A percentile compares a stretch with the other conserved stretches of the same genome.
These are phyloP conservation scores for Cephalotes varians DNA, from an alignment of 2,888 invertebrate species.

Conservation along the genomic window DNA sequence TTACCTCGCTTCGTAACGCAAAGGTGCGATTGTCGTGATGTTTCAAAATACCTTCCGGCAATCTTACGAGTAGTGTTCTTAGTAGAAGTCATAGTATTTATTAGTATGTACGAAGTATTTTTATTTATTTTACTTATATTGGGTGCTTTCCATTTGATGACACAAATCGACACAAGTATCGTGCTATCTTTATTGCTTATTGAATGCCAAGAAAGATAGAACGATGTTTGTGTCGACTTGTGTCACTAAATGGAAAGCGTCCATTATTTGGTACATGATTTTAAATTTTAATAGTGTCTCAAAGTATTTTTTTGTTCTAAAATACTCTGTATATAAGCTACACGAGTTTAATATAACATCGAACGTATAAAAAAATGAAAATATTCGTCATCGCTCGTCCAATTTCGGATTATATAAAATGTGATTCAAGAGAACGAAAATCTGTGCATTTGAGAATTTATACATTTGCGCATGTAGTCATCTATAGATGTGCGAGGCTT, in stretches of 20 bases:
- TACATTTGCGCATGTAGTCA: not conserved
- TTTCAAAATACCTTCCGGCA: not conserved
- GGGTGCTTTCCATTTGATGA: no score
- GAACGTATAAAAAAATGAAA: not conserved
- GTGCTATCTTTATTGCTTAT: no score
- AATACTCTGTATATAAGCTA: not conserved
- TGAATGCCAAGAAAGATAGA: no score
- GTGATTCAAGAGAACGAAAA: not conserved
- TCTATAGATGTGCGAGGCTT: not conserved
- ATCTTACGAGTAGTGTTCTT: no score
- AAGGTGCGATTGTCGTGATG: conserved; percentile 22
- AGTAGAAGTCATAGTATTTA: no score
- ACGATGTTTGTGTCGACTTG: no score
- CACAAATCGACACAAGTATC: no score
- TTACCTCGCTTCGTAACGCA: not conserved
- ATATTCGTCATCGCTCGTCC: not conserved
- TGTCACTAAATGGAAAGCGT: no score
- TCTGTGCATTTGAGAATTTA: not conserved
- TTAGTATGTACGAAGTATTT: not conserved
- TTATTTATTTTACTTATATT: no score
- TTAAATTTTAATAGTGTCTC: no score
- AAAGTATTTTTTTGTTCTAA: not conserved
- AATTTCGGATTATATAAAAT: not conserved
- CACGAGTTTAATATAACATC: not conserved
- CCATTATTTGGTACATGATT: not conserved